Conservation (phyloP, 2,113 vertebrate species). For the Tetraodon nigroviridis region DNA sequence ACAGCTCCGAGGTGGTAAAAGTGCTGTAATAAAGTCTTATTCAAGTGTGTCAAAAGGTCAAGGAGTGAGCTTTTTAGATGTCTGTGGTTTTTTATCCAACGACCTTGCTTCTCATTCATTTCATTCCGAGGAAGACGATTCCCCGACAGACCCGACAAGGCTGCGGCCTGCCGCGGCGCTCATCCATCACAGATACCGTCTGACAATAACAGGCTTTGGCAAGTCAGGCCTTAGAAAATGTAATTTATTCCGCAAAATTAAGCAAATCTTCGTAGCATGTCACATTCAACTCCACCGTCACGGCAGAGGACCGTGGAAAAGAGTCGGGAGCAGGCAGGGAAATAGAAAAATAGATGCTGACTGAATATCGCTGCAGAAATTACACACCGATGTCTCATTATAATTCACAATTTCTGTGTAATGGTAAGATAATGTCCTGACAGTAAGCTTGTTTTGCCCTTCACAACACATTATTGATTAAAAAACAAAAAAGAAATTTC, state of each 20-base stretch:
- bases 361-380: conserved; percentile 27
- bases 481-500: conserved; percentile 30
- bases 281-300: conserved; percentile 47
- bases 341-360: conserved; percentile 50
- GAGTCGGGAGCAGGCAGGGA: conserved; percentile 17
- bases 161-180: conserved; percentile 16
- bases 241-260: conserved; percentile 61
- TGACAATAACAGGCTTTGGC: conserved; percentile 44
- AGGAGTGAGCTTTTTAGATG: background rate
- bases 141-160: conserved; percentile 2
- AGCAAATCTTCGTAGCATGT: conserved; percentile 50
- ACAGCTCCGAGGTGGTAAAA: no score
- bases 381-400: conserved; percentile 41
- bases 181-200: conserved; percentile 7
- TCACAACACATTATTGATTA: conserved; percentile 2
- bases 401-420: conserved; percentile 28
- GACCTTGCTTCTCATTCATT: background rate
- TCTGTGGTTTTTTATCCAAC: background rate
- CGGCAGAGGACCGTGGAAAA: conserved; percentile 1
- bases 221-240: conserved; percentile 44
- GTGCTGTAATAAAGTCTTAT: no score
- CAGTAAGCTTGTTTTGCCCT: conserved; percentile 17
- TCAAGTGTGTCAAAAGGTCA: no score
- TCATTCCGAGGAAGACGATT: background rate
- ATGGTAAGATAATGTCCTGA: conserved; percentile 6